Percentiles rank a stretch among this genome's conserved stretches.
These are phyloP conservation scores for Dendrolimus pini DNA, from an alignment of 2,888 invertebrate genomes.

Conservation along the genomic window DNA sequence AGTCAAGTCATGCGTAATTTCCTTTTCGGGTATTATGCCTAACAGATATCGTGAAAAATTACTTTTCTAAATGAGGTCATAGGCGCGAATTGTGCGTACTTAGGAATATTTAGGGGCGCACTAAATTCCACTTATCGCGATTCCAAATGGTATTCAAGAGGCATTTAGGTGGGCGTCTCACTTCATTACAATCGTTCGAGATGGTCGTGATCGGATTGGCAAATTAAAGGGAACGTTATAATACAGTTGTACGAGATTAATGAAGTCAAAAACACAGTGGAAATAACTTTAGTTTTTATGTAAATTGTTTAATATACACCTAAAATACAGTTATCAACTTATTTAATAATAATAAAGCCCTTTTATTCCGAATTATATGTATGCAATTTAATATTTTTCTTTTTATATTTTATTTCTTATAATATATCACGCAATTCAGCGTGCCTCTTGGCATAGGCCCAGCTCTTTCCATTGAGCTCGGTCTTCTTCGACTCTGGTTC, in stretches of 20 bases:
- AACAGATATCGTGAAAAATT: constrained; percentile 8
- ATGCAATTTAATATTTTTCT: no score
- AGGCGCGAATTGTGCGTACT: constrained; percentile 20
- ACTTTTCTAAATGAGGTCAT: constrained; percentile 14
- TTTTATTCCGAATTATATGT: no score
- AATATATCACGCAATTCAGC: no score
- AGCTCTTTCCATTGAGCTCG: no score
- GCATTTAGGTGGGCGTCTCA: constrained; percentile 60
- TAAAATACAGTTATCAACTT: no score
- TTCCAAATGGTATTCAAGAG: constrained; percentile 53
- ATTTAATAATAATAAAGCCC: no score
- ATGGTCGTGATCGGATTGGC: constrained; percentile 53
- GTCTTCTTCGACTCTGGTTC: no score
- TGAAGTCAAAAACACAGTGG: no score
- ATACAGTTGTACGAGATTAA: constrained; percentile 23
- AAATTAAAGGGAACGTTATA: constrained; percentile 34
- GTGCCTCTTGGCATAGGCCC: no score
- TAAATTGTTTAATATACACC: no score
- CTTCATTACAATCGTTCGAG: constrained; percentile 45
- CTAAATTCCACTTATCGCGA: constrained; percentile 64
- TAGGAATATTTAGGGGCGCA: constrained; percentile 42
- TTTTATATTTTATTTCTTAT: no score
- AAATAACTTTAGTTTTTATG: no score
- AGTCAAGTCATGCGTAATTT: not conserved
- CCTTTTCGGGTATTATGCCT: constrained; percentile 4